These are phyloP conservation scores for Agonopterix subpropinquella DNA, from an alignment of 2,888 invertebrate species.

Conservation along the genomic window DNA sequence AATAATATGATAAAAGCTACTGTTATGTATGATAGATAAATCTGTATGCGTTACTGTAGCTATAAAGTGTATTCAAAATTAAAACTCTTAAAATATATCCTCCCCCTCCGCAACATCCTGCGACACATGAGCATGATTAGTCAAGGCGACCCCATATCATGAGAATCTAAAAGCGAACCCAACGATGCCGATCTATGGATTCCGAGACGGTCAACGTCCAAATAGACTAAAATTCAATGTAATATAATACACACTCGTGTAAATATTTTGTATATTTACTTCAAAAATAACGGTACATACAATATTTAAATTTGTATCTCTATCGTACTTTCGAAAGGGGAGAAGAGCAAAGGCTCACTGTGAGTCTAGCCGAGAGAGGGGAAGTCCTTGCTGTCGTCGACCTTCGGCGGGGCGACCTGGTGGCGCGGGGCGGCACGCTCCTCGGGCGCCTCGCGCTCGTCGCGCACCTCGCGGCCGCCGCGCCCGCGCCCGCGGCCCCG, in stretches of 20 bases:
- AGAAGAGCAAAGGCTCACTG: constrained; percentile 59
- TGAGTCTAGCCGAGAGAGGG: constrained; percentile 88
- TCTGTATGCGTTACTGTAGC: constrained; percentile 50
- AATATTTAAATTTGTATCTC: constrained; percentile 71
- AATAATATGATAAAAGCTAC: constrained; percentile 63
- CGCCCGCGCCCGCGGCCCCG: constrained; percentile 62
- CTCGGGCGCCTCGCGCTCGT: constrained; percentile 51
- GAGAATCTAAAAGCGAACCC: constrained; percentile 27
- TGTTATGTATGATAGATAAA: constrained; percentile 58
- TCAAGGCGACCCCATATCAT: constrained; percentile 20
- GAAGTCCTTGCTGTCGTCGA: constrained; percentile 97
- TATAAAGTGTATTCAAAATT: constrained; percentile 52
- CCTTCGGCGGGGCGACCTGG: constrained; percentile 82
- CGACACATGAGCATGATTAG: constrained; percentile 34
- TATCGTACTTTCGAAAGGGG: constrained; percentile 64
- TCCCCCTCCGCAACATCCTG: constrained; percentile 50
- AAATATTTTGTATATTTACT: constrained; percentile 77
- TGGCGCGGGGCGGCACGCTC: constrained; percentile 50
- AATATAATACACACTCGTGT: constrained; percentile 73
- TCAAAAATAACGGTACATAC: constrained; percentile 76
- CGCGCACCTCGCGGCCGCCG: constrained; percentile 39
- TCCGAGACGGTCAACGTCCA: constrained; percentile 30
- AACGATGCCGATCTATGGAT: constrained; percentile 22
- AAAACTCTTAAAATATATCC: constrained; percentile 55
- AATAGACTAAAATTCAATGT: constrained; percentile 45